Evolutionary conservation across 2,113 vertebrate genomes (phyloP).

Genomic region (Lethenteron camtschaticum): DNA sequence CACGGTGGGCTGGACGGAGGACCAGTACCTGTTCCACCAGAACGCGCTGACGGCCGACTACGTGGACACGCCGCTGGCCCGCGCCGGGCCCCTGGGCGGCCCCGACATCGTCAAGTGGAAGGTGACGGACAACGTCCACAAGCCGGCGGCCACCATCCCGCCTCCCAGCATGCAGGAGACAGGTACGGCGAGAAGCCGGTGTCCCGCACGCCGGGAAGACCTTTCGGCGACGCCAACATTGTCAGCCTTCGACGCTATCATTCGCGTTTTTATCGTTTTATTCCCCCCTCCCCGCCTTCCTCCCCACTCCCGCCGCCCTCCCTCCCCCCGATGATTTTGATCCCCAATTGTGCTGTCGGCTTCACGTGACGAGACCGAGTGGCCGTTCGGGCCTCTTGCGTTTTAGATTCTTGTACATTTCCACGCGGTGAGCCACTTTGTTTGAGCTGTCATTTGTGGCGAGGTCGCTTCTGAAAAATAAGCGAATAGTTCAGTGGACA

Average conservation of each 20-base stretch:
- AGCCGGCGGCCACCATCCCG: constrained; percentile 20
- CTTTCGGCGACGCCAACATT: not conserved
- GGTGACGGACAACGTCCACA: constrained; percentile 70
- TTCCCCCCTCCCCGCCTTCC: not conserved
- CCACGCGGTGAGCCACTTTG: no score
- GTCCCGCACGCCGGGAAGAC: not conserved
- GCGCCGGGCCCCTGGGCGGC: constrained; percentile 51
- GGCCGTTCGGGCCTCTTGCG: no score
- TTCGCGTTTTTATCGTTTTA: not conserved
- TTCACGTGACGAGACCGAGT: no score
- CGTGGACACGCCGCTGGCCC: constrained; percentile 64
- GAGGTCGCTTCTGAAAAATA: no score
- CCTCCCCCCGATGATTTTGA: not conserved
- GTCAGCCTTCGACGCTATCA: not conserved
- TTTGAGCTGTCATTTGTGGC: no score
- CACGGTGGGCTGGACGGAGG: constrained; percentile 75
- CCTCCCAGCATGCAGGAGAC: no score
- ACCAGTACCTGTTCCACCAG: constrained; percentile 67
- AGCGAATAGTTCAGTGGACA: no score
- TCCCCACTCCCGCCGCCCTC: not conserved
- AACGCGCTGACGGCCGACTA: constrained; percentile 57
- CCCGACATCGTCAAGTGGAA: constrained; percentile 65
- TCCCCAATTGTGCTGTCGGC: no score
- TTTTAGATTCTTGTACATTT: no score
- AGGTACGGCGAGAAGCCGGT: not conserved